A percentile compares a stretch with the other conserved stretches of the same genome.
These are phyloP conservation scores for Takifugu bimaculatus DNA, from an alignment of 2,113 vertebrate genomes.

Conservation along the genomic window DNA sequence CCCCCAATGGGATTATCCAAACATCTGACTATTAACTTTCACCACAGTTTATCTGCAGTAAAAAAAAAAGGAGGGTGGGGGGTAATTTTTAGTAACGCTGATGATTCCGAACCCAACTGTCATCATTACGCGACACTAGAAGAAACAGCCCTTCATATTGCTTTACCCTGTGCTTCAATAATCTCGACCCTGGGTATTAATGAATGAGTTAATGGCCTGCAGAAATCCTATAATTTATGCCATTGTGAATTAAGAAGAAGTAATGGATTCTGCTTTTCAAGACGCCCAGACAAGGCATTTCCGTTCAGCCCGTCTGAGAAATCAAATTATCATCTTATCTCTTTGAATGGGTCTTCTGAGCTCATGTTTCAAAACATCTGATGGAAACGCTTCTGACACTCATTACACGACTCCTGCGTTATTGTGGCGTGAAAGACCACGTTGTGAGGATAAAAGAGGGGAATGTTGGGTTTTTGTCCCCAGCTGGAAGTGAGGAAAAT, in stretches of 20 bases:
- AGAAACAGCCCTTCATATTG: conserved; percentile 76
- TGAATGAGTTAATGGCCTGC: conserved; percentile 80
- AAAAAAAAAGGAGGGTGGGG: conserved; percentile 36
- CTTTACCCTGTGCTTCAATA: conserved; percentile 77
- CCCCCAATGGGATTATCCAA: conserved; percentile 69
- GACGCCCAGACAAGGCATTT: conserved; percentile 76
- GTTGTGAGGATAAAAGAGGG: conserved; percentile 65
- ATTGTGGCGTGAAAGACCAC: conserved; percentile 71
- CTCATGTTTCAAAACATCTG: conserved; percentile 73
- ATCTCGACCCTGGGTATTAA: conserved; percentile 80
- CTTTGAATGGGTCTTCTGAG: conserved; percentile 74
- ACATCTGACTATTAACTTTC: conserved; percentile 68
- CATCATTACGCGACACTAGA: conserved; percentile 71
- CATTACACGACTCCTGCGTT: conserved; percentile 74
- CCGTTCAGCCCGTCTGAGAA: conserved; percentile 77
- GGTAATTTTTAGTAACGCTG: conserved; percentile 75
- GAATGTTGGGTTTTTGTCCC: conserved; percentile 57
- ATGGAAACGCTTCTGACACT: conserved; percentile 76
- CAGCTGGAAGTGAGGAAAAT: conserved; percentile 49
- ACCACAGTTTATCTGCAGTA: conserved; percentile 72
- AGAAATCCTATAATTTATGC: conserved; percentile 81
- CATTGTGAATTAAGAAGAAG: conserved; percentile 78
- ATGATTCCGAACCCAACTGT: conserved; percentile 63
- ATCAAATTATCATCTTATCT: conserved; percentile 82
- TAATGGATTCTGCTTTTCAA: conserved; percentile 81